These are phyloP conservation scores for Eclectus roratus DNA, from an alignment of 2,113 vertebrate genomes.

Conservation along the genomic window DNA sequence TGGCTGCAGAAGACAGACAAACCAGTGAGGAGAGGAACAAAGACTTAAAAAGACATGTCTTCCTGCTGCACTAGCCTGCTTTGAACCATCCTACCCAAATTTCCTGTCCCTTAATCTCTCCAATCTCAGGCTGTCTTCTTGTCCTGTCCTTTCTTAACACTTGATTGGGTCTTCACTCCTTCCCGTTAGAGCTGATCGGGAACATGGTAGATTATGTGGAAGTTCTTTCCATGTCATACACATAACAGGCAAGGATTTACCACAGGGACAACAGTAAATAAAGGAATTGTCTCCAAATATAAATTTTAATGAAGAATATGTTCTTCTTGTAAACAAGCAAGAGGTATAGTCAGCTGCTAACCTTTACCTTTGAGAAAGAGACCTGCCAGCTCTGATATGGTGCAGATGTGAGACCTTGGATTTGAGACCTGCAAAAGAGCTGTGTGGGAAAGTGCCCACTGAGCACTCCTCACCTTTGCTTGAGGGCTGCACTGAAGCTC, in stretches of 20 bases:
- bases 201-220: background rate
- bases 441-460: background rate
- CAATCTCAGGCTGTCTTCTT: background rate
- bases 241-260: background rate
- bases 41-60: background rate
- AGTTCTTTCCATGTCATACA: background rate
- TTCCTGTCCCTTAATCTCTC: background rate
- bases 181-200: background rate
- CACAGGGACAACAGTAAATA: background rate
- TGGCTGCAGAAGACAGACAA: background rate
- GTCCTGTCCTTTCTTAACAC: background rate
- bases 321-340: background rate
- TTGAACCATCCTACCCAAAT: background rate
- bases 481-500: background rate
- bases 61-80: background rate
- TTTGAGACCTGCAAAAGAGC: background rate
- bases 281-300: background rate
- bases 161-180: background rate
- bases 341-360: background rate
- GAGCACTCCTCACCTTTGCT: background rate
- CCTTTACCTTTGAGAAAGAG: background rate
- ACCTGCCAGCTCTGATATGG: background rate
- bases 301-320: background rate
- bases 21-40: background rate
- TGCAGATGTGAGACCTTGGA: background rate